Evolutionary conservation across 1,140 invertebrate genomes (phyloP), one percentile per base, ranked within the genome.

Genomic region (Caenorhabditis briggsae): DNA sequence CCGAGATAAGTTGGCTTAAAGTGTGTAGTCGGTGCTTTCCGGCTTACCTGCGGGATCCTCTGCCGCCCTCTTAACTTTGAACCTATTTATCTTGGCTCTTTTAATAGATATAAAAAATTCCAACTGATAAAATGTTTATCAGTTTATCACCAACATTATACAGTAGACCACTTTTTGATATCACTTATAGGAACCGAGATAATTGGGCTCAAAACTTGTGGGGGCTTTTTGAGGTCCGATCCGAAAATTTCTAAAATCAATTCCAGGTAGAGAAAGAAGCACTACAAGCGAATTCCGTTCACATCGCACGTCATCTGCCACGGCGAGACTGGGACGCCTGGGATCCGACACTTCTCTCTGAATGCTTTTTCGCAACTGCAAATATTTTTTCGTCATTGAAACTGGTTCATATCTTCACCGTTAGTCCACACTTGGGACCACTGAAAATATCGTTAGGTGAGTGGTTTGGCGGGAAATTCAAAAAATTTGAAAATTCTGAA

Each of bases 371-470:
- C 93, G 96, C 96, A 0, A 96, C 96, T 0, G 96, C 96, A 87
- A 97, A 97, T 95, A 97, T 97, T 90, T 97, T 97, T 93, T 97
- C 88, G 94, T 98, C 97, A 83, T 94, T 99, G 85, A 99, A 98
- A 94, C 94, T 99, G 90, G 97, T 99, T 90, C 98, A 98, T 94
- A 98, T 99, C 93, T 99, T 99, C 94, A 98, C 97, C 74, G 97
- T 99, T 82, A 99, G 98, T 94, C 97, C 97, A 41, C 96, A 98
- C 93, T 94, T 99, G 91, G 97, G 97, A 85, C 97, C 97, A 86
- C 94, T 99, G 83, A 97, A 99, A 94, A 97, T 99, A 74, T 98
- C 96, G 11, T 94, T 98, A 25, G 97, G 96, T 74, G 94, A 97
- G 84, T 18, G 56, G 3, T 2, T n/a, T 83, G 5, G 48, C 11